Percentiles rank a stretch among this genome's conserved stretches.
These are phyloP conservation scores for Xerus rutilus DNA, from an alignment of 2,797 vertebrate genomes.

Conservation along the genomic window DNA sequence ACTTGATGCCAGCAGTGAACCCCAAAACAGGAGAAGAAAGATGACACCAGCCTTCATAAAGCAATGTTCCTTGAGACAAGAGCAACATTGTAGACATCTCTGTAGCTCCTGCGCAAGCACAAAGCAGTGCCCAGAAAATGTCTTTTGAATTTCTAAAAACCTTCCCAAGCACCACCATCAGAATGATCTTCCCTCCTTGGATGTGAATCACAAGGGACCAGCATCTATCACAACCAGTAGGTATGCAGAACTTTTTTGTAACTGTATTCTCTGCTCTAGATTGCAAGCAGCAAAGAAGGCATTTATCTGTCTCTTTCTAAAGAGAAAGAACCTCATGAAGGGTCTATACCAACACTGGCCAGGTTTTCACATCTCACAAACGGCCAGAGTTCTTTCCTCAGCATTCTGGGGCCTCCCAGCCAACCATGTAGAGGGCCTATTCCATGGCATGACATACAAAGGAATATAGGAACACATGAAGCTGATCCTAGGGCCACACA, in stretches of 20 bases:
- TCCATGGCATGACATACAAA: neutral
- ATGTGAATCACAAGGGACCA: neutral
- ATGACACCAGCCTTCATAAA: neutral
- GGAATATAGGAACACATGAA: neutral
- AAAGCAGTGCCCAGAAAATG: neutral
- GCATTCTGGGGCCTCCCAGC: neutral
- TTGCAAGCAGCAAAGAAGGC: neutral
- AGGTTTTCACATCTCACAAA: constrained; percentile 4
- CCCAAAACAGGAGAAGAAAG: neutral
- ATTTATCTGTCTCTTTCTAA: neutral
- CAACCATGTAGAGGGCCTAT: neutral
- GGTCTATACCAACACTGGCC: neutral
- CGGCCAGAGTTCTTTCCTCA: neutral
- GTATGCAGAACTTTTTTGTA: neutral
- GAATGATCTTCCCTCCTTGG: neutral
- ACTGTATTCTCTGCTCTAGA: neutral
- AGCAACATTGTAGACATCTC: neutral
- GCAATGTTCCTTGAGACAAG: neutral
- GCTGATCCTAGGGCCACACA: neutral
- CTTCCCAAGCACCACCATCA: neutral
- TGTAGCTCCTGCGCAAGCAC: neutral
- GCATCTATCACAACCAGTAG: neutral
- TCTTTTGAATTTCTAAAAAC: neutral
- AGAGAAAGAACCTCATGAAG: neutral
- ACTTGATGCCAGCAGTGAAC: neutral